These are phyloP conservation scores for Ichneumon xanthorius DNA, from an alignment of 2,888 invertebrate species.

Conservation along the genomic window DNA sequence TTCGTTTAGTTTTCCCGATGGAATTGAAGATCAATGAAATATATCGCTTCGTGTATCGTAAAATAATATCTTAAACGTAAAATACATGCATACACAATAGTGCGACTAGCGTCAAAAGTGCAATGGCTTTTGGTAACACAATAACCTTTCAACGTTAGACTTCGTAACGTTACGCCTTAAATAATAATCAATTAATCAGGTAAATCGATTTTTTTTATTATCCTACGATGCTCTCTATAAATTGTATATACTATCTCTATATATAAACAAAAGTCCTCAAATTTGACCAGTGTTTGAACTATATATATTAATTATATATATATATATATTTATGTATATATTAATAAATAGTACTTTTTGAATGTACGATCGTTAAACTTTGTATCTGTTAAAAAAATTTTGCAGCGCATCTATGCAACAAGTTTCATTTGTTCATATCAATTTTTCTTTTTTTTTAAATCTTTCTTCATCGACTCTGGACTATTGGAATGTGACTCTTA, in stretches of 20 bases:
- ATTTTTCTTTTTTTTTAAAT: constrained; percentile 59
- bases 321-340: constrained; percentile 62
- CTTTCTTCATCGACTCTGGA: constrained; percentile 40
- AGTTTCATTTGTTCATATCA: constrained; percentile 65
- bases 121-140: constrained; percentile 67
- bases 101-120: constrained; percentile 77
- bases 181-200: constrained; percentile 75
- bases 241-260: constrained; percentile 59
- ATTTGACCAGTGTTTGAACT: not conserved
- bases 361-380: constrained; percentile 73
- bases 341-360: constrained; percentile 66
- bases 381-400: constrained; percentile 75
- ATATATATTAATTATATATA: constrained; percentile 57
- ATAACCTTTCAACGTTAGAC: constrained; percentile 58
- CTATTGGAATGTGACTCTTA: constrained; percentile 41
- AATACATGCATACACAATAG: constrained; percentile 70
- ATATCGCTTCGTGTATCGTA: constrained; percentile 11
- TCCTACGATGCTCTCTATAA: constrained; percentile 72
- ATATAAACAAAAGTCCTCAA: no score
- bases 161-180: constrained; percentile 72
- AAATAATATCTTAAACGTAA: constrained; percentile 32
- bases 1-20: constrained; percentile 7
- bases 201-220: constrained; percentile 72
- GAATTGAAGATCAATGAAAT: constrained; percentile 15
- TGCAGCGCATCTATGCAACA: constrained; percentile 76